These are phyloP conservation scores for Cyclura pinguis DNA, from an alignment of 2,797 vertebrate genomes.

Conservation along the genomic window DNA sequence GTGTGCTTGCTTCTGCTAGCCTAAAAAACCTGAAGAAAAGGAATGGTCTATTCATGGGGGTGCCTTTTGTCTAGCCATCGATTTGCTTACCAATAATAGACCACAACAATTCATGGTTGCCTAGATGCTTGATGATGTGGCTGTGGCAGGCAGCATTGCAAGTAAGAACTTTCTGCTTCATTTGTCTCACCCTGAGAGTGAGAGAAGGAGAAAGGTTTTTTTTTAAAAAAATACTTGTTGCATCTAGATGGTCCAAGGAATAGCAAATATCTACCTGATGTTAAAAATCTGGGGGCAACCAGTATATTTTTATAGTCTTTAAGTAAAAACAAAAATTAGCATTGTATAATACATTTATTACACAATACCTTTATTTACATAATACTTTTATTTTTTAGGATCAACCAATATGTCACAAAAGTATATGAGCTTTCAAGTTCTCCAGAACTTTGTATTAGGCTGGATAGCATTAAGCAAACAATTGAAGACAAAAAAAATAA, in stretches of 20 bases:
- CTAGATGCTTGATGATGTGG: background rate
- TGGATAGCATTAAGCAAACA: too few species aligned
- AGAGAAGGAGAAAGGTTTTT: background rate
- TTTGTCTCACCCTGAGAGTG: background rate
- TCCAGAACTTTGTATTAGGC: too few species aligned
- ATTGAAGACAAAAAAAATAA: too few species aligned
- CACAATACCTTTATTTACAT: too few species aligned
- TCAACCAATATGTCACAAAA: too few species aligned
- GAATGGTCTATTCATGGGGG: background rate
- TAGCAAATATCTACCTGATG: background rate
- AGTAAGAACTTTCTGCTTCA: background rate
- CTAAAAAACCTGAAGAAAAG: constrained; percentile 8
- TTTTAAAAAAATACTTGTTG: background rate
- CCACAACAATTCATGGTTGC: background rate
- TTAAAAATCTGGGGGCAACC: too few species aligned
- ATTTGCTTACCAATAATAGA: background rate
- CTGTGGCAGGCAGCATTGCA: background rate
- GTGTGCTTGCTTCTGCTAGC: background rate
- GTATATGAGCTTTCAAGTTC: too few species aligned
- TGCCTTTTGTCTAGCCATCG: background rate
- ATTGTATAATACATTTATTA: too few species aligned
- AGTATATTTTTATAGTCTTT: too few species aligned
- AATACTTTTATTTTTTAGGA: too few species aligned
- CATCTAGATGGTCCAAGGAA: background rate
- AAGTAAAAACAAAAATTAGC: too few species aligned